These are phyloP conservation scores for Leiothrix lutea DNA, from an alignment of 2,113 vertebrate species.

Conservation along the genomic window DNA sequence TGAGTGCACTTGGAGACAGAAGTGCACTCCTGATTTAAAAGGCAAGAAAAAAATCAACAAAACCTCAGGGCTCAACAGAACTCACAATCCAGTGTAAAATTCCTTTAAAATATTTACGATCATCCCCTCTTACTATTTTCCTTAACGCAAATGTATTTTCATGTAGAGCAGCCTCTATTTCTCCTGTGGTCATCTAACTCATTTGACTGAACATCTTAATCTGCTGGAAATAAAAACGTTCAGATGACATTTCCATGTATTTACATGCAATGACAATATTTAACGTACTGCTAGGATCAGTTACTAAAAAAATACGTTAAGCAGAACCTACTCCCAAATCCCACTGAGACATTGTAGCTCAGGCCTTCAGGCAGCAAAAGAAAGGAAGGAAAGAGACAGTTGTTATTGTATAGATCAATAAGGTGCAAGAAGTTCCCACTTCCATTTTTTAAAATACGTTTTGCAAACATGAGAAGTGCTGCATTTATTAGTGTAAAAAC, in stretches of 20 bases:
- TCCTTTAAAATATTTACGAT: not conserved
- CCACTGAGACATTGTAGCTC: constrained; percentile 95
- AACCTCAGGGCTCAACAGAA: not conserved
- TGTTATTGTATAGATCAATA: constrained; percentile 66
- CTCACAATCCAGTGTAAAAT: not conserved
- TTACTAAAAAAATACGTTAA: constrained; percentile 64
- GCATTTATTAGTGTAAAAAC: not conserved
- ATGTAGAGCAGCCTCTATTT: not conserved
- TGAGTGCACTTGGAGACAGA: not conserved
- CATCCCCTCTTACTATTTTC: not conserved
- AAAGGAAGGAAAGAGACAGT: constrained; percentile 73
- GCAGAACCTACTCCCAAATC: constrained; percentile 95
- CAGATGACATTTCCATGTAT: constrained; percentile 44
- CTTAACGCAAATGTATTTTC: constrained; percentile 7
- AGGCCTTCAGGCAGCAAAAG: constrained; percentile 86
- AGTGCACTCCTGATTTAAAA: not conserved
- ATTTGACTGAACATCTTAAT: constrained; percentile 23
- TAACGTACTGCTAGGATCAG: constrained; percentile 24
- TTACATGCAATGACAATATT: constrained; percentile 62
- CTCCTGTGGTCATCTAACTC: constrained; percentile 43
- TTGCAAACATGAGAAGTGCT: constrained; percentile 24
- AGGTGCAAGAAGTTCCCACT: not conserved
- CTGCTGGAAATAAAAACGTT: constrained; percentile 26
- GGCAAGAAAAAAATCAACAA: not conserved
- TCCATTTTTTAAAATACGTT: not conserved